These are phyloP conservation scores for Prunella himalayana DNA, from an alignment of 2,113 vertebrate genomes.

Conservation along the genomic window DNA sequence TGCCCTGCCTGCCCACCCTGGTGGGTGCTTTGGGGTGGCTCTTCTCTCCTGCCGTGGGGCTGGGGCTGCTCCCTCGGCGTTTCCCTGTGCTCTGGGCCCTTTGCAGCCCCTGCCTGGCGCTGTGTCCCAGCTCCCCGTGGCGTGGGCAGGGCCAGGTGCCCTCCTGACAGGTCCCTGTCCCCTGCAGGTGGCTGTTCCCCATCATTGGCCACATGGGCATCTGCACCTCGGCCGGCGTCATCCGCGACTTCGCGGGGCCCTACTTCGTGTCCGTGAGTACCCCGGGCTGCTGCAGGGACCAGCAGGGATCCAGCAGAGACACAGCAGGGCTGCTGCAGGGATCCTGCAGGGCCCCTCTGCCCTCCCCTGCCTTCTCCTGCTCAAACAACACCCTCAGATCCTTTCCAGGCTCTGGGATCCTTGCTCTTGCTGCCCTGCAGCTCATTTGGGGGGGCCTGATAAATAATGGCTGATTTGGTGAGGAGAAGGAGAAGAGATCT, in stretches of 20 bases:
- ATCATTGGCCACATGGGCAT: conserved; percentile 99
- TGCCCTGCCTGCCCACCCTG: background rate
- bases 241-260: conserved; percentile 93
- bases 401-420: accelerated
- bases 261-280: conserved; percentile 93
- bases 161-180: background rate
- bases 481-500: background rate
- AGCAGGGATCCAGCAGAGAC: no score
- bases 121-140: background rate
- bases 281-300: no score
- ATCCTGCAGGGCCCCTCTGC: no score
- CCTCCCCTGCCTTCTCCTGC: background rate
- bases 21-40: background rate
- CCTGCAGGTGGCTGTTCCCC: conserved; percentile 88
- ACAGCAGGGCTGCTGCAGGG: no score
- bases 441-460: accelerated
- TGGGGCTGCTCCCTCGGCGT: accelerated
- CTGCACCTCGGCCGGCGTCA: conserved; percentile 90
- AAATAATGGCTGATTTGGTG: background rate
- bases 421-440: background rate
- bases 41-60: accelerated
- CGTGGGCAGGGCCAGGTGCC: accelerated
- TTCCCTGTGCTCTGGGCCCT: background rate
- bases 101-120: background rate
- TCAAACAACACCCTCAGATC: accelerated